phyloP scores from a whole-genome alignment of 2,888 invertebrate genomes.

The Rhagonycha fulva region DNA sequence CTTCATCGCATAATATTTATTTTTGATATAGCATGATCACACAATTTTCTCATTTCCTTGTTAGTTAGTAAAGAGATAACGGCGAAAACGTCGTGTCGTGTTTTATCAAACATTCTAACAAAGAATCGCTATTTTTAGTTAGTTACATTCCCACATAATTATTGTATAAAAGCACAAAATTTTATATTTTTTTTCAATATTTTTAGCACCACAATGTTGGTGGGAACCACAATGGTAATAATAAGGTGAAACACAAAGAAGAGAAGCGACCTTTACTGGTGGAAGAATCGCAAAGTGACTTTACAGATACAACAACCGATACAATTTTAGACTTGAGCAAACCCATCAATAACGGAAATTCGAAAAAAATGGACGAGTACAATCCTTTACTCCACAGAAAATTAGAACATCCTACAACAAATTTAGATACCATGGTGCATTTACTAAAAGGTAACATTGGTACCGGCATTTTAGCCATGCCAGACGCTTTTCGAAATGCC shows the following conservation, averaged over 20 bases:
- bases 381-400: conserved; percentile 71
- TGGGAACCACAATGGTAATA: conserved; percentile 9
- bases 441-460: conserved; percentile 78
- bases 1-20: neutral
- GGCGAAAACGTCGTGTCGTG: neutral
- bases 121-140: neutral
- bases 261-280: conserved; percentile 73
- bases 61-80: neutral
- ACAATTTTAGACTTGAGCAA: conserved; percentile 25
- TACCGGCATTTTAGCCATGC: conserved; percentile 96
- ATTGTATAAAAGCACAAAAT: neutral
- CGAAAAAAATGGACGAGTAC: conserved; percentile 44
- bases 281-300: conserved; percentile 47
- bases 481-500: conserved; percentile 90
- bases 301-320: conserved; percentile 25
- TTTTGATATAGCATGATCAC: neutral
- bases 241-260: conserved; percentile 60
- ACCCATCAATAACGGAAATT: conserved; percentile 31
- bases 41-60: neutral
- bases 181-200: neutral
- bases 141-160: neutral
- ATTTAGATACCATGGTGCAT: conserved; percentile 76
- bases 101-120: neutral
- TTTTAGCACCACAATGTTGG: neutral
- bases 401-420: conserved; percentile 80